Evolutionary conservation across 1,140 invertebrate species (phyloP), one percentile per base, ranked within the genome.

Genomic region (Harpegnathos saltator): DNA sequence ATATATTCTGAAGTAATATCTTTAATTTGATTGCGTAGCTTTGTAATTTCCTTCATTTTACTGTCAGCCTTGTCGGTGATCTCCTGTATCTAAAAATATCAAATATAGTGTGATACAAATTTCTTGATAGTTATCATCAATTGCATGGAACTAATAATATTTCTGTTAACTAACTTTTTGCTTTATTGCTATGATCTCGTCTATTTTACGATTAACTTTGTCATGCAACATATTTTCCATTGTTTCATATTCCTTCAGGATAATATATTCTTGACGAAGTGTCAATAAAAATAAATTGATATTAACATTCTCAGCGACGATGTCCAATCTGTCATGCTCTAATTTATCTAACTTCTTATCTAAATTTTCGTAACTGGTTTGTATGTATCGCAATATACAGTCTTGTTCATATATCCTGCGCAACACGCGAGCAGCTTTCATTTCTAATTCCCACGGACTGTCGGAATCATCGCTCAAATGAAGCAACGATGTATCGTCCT

Each of bases 191-290:
- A 91, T 91, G 91, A 93, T 68, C 82, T 90, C 86, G 62, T 86
- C 88, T 24, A 71, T 68, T 85, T 87, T 94, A 29, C 82, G 74
- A 59, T 92, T 91, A 17, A 97, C 95, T 95, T 96, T 33, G 15
- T 83, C 61, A 1, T 44, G 38, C 24, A 98, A 92, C 38, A 94
- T 89, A 81, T 96, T 95, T 92, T 98, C 97, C 63, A 95, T 95
- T 63, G 95, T 95, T 91, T 98, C 97, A 90, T 96, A 98, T 44
- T 97, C 95, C 88, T 96, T 97, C 0, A 98, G 91, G 61, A 98
- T 96, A 15, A 97, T 95, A 84, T 98, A 94, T 93, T 98, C 97
- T 92, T 97, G 96, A 93, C 97, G 96, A 14, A 98, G 90, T 17
- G 96, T 97, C n/a, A 97, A 95, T 73, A 97, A 92, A 91, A 96